Evolutionary conservation across 2,888 invertebrate species (phyloP), one percentile per base, ranked within the genome.

Genomic region (Eremobia ochroleuca): DNA sequence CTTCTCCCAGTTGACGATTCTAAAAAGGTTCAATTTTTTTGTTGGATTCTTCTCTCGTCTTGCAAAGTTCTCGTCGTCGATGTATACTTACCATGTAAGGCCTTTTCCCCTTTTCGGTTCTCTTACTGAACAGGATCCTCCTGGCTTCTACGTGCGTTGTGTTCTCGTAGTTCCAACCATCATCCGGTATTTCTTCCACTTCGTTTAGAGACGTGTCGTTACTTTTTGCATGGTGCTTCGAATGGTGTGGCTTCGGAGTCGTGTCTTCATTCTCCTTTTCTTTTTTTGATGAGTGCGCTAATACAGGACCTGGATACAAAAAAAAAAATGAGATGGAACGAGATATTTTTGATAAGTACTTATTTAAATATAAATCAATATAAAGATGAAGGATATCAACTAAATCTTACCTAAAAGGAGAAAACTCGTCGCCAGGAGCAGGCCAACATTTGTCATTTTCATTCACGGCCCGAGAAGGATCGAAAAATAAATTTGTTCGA

Each of bases 111-210:
- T 88, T 86, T 25, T 73, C 76, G 0, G 94, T 94, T 69, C 77
- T 91, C 83, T 94, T 96, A 79, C 96, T 95, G 77, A 95, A 95
- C 40, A 96, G 82, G 58, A 96, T 96, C 82, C 96, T 93, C 82
- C 96, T 94, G 0, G 94, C 92, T 61, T 96, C 96, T 18, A 96
- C 92, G 5, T 81, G 31, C 0, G 94, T 94, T 0, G 87, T 93
- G 43, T 96, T 96, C 83, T 96, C 96, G 67, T 85, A 96, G 59
- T 93, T 94, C 96, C 96, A 96, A 0, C 93, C 92, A n/a, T 91
- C 94, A 55, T 96, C 95, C n/a, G 89, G 85, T 71, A 94, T 84
- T 59, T 94, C 95, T 3, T 90, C 91, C 0, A 68, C 31, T 8
- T 89, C 68, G n/a, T 79, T 94, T n/a, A 87, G 76, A 0, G 85